Evolutionary conservation across 2,888 invertebrate species (phyloP), one percentile per base, ranked within the genome.

Genomic region (Meandrusa payeni): DNA sequence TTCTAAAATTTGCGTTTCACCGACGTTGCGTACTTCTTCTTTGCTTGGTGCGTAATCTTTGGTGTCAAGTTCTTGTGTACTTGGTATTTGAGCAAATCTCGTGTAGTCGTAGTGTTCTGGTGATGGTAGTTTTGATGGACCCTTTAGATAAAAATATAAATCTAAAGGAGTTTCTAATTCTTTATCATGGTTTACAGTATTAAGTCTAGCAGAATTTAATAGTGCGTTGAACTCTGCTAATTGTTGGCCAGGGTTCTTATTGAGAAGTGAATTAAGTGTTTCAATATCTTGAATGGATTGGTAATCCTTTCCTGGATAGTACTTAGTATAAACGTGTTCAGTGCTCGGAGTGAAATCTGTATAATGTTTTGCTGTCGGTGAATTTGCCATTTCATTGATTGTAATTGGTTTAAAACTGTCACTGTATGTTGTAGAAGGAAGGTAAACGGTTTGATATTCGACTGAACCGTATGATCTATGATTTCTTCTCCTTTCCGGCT

Each of bases 191-290:
- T 13, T 43, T 11, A 12, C 57, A 6, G 61, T 48, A 26, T 59
- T 59, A 2, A 54, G 52, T n/a, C 58, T 55, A 0, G 50, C 48
- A n/a, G 57, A 48, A n/a, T 61, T 49, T 19, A 90, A 54, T n/a
- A 90, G 56, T 28, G 82, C 77, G 43, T 88, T 85, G 6, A 90
- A 64, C 41, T 88, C 85, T 37, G 82, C 65, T 5, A 90, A 55
- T 51, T 90, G 90, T 22, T 81, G 76, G 22, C 73, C 74, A 0
- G 90, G 88, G 5, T 72, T 68, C 58, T 89, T 88, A 1, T 80
- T 80, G 7, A 90, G 54, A 27, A 90, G 53, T 5, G 83, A 76
- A 51, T 78, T 87, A 1, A 90, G 58, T 4, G 81, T 70, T 24
- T 78, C 67, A 5, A 89, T 73, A 28, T 86, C 80, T 46, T 79